Percentiles rank a stretch among this genome's conserved stretches.
These are phyloP conservation scores for Orthonyx spaldingii DNA, from an alignment of 2,113 vertebrate genomes.

Conservation along the genomic window DNA sequence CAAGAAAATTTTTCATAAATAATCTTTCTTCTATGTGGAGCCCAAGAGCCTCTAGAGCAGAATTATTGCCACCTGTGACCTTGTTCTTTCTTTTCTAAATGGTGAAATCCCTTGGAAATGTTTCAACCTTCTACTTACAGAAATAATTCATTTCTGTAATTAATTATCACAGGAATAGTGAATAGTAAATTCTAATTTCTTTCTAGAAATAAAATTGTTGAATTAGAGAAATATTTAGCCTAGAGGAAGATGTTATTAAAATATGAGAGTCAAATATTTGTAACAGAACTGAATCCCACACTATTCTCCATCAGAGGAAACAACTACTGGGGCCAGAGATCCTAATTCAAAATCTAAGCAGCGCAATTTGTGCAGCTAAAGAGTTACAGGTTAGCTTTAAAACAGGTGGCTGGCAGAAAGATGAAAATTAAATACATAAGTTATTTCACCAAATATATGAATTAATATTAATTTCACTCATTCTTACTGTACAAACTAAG, in stretches of 20 bases:
- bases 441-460: background rate
- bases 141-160: background rate
- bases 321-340: background rate
- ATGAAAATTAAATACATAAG: background rate
- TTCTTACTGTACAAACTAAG: background rate
- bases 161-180: background rate
- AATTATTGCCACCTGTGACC: background rate
- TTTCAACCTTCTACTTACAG: background rate
- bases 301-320: background rate
- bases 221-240: background rate
- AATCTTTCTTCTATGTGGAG: background rate
- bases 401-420: background rate
- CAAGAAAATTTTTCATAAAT: background rate
- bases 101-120: background rate
- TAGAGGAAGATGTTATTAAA: background rate
- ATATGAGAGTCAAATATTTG: background rate
- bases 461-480: background rate
- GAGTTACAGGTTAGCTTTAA: background rate
- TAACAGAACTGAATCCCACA: background rate
- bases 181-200: background rate
- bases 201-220: background rate
- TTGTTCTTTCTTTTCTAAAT: background rate
- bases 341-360: background rate
- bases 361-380: background rate
- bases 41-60: background rate